Evolutionary conservation across 2,113 vertebrate genomes (phyloP).

Genomic region (Deroptyus accipitrinus): DNA sequence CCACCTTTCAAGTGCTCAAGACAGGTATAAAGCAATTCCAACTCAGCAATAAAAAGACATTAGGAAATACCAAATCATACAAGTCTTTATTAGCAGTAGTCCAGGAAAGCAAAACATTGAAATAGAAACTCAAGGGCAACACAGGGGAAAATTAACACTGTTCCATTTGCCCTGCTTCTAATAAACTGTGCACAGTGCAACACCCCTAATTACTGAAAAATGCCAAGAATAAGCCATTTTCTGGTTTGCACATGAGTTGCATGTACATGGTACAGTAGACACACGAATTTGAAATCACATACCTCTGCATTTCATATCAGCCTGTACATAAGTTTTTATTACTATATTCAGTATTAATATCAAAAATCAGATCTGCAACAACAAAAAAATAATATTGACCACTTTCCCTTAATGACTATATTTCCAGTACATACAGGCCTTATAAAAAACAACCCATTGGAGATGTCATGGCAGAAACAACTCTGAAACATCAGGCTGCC

Average conservation of each 20-base stretch:
- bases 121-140: not conserved
- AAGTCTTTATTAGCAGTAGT: not conserved
- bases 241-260: not conserved
- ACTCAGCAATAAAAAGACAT: not conserved
- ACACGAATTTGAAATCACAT: not conserved
- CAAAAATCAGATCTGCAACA: not conserved
- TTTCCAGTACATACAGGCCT: not conserved
- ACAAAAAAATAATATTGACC: not conserved
- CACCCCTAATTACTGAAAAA: not conserved
- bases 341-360: not conserved
- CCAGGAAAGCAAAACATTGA: not conserved
- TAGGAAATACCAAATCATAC: not conserved
- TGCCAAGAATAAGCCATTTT: not conserved
- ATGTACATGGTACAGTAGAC: not conserved
- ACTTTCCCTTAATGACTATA: not conserved
- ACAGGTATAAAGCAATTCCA: not conserved
- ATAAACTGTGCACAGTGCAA: fast-evolving
- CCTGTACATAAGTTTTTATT: not conserved
- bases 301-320: not conserved
- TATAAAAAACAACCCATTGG: not conserved
- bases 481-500: not conserved
- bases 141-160: not conserved
- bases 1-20: not conserved
- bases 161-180: not conserved
- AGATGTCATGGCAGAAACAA: not conserved